A percentile compares a stretch with the other conserved stretches of the same genome.
Conservation (phyloP, 1,140 invertebrate genomes). For the Drosophila mauritiana region DNA sequence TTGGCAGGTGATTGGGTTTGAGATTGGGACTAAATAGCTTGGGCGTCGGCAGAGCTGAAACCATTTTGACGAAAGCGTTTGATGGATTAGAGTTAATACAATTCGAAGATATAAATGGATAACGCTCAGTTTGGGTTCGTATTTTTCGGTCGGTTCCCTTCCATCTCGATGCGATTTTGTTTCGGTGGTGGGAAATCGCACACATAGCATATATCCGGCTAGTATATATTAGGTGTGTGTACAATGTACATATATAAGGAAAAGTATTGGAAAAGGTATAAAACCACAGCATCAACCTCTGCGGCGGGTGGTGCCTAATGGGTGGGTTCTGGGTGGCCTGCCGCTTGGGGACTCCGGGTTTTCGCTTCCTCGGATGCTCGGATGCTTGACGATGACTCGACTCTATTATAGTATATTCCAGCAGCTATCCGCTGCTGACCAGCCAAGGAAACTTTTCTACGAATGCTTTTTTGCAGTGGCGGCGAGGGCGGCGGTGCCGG, state of each 20-base stretch:
- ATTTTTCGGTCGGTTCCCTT: constrained; percentile 40
- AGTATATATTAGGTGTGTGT: constrained; percentile 35
- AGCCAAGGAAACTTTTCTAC: constrained; percentile 60
- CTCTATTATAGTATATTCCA: constrained; percentile 77
- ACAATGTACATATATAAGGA: constrained; percentile 29
- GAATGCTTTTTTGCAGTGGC: constrained; percentile 51
- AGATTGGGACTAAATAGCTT: constrained; percentile 44
- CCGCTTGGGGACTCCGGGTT: constrained; percentile 38
- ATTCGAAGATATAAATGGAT: constrained; percentile 62
- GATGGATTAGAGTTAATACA: constrained; percentile 79
- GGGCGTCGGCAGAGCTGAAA: constrained; percentile 22
- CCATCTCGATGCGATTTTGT: constrained; percentile 35
- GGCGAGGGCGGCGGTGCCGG: neutral
- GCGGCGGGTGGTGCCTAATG: constrained; percentile 24
- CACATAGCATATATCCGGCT: constrained; percentile 29
- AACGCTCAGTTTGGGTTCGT: constrained; percentile 55
- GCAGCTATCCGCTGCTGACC: constrained; percentile 73
- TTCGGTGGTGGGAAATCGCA: constrained; percentile 65
- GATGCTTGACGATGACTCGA: constrained; percentile 66
- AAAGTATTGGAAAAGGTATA: constrained; percentile 71
- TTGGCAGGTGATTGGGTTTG: constrained; percentile 41
- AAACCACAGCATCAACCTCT: constrained; percentile 68
- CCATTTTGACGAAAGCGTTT: constrained; percentile 58
- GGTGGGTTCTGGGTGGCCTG: constrained; percentile 13
- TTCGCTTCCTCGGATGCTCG: constrained; percentile 42